Evolutionary conservation across 2,113 vertebrate species (phyloP).

Genomic region (Blennius ocellaris): DNA sequence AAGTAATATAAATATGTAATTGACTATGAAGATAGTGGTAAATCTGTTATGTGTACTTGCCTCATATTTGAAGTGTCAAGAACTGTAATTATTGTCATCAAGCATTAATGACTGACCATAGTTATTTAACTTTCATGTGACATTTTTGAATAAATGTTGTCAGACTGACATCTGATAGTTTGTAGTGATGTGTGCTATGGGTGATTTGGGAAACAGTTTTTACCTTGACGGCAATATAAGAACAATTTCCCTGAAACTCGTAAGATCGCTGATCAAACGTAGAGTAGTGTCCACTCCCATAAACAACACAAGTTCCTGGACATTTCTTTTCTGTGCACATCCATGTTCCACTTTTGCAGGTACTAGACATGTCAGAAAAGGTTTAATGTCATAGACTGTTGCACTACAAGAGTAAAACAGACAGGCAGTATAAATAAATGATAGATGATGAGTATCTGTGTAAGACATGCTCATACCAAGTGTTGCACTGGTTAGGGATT

Average conservation of each 20-base stretch:
- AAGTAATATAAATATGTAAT: too few relatives aligned
- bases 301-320: slow-evolving; percentile 88
- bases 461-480: slow-evolving; percentile 82
- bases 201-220: slow-evolving; percentile 10
- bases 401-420: not conserved
- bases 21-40: too few relatives aligned
- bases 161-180: too few relatives aligned
- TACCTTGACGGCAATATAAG: slow-evolving; percentile 92
- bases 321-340: slow-evolving; percentile 84
- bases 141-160: too few relatives aligned
- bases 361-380: slow-evolving; percentile 78
- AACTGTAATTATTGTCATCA: too few relatives aligned
- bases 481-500: slow-evolving; percentile 88
- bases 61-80: too few relatives aligned
- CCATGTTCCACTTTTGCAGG: slow-evolving; percentile 89
- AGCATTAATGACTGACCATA: too few relatives aligned
- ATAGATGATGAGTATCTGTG: not conserved
- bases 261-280: slow-evolving; percentile 91
- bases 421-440: not conserved
- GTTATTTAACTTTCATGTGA: too few relatives aligned
- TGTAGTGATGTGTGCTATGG: not conserved
- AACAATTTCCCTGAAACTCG: slow-evolving; percentile 90
- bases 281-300: slow-evolving; percentile 92
- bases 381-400: not conserved
- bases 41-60: too few relatives aligned